Percentiles rank a stretch among this genome's conserved stretches.
phyloP scores from a whole-genome alignment of 2,797 vertebrate genomes.

The Cuculus canorus region DNA sequence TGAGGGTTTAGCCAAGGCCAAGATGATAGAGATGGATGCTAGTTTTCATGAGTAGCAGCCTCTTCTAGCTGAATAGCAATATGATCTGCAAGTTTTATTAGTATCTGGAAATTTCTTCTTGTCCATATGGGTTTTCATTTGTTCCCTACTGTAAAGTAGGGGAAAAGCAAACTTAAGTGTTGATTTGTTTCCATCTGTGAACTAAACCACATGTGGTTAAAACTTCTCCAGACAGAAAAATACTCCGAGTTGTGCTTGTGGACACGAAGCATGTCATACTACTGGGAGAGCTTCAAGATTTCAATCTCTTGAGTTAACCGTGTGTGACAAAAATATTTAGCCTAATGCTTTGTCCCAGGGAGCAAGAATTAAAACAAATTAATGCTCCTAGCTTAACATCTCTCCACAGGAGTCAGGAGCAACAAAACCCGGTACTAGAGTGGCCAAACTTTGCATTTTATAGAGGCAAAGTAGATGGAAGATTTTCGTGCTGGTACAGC shows the following conservation, averaged over 20 bases:
- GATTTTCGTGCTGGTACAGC: too few species aligned
- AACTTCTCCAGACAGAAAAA: not conserved
- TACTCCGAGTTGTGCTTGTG: not conserved
- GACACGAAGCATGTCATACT: not conserved
- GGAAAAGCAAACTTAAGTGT: not conserved
- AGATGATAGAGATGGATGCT: not conserved
- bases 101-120: not conserved
- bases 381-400: too few species aligned
- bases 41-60: not conserved
- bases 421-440: too few species aligned
- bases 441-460: too few species aligned
- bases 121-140: not conserved
- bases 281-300: too few species aligned
- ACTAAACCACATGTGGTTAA: accelerated
- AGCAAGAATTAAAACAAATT: not conserved
- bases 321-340: not conserved
- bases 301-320: not conserved
- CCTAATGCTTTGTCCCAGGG: not conserved
- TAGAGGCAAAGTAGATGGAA: too few species aligned
- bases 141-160: not conserved
- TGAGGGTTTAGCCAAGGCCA: not conserved
- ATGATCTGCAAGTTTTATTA: not conserved
- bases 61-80: not conserved
- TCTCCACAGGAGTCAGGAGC: too few species aligned
- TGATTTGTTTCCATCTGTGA: not conserved